Base-by-base conservation (phyloP, 2,113 vertebrate species). In the Eurystomus gularis region DNA sequence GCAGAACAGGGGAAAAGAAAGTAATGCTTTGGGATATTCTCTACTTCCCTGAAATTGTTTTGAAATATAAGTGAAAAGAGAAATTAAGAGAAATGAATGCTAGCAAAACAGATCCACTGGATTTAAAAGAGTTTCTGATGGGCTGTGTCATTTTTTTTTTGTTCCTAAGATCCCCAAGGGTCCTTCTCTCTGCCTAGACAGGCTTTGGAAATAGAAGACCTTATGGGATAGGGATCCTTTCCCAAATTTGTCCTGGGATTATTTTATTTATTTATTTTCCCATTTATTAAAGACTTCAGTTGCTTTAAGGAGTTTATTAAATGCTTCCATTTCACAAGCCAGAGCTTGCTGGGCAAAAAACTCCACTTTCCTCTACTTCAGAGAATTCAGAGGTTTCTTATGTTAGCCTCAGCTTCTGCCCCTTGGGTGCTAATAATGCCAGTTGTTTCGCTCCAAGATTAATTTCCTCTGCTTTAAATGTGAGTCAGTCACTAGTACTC, bases 391-490 rank as follows among this genome's bases (percentile, higher is more conserved):
- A 86, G 44, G 69, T 96, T 96, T 93, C 84, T 16, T 6, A 89
- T 95, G 94, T 94, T 93, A 95, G 88, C 90, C 89, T 76, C 81
- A 93, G 93, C 54, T 49, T 83, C 71, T 94, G 84, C 89, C 91
- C 86, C 91, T 91, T 82, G 94, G 93, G 75, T 82, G 46, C 51
- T 90, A 82, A 65, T 95, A 88, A 94, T 92, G 75, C 39, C 81
- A 86, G 94, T 89, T 95, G 87, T 94, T 96, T 84, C 82, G 89
- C 90, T 92, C 40, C 20, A 93, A 96, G 90, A 88, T 95, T 94
- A 93, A 95, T 96, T 98, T 96, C 97, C 88, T 95, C 93, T 90
- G 81, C 40, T 92, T 97, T 91, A 92, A 94, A 93, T 80, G 96
- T 91, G 69, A 97, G 66, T 91, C 77, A 89, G 95, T 96, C 62